These are phyloP conservation scores for Hydroisotoma schaefferi DNA, from an alignment of 2,888 invertebrate genomes.

Conservation along the genomic window DNA sequence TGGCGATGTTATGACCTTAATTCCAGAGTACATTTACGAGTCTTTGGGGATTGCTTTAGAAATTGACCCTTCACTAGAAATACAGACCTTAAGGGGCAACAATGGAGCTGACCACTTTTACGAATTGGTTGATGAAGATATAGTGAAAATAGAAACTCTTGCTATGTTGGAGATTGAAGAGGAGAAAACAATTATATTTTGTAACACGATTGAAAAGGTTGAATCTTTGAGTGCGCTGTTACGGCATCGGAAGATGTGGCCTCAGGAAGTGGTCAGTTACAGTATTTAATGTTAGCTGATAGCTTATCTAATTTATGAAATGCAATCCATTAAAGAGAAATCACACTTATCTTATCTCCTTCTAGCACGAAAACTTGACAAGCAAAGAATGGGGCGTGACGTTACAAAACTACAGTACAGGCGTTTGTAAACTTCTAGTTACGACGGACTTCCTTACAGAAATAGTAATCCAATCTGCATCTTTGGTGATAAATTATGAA, in stretches of 20 bases:
- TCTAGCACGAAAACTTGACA: conserved; percentile 28
- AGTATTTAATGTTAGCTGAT: not conserved
- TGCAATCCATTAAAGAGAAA: not conserved
- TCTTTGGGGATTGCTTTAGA: conserved; percentile 2
- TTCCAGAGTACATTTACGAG: conserved; percentile 14
- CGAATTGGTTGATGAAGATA: conserved; percentile 24
- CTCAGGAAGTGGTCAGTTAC: conserved; percentile 35
- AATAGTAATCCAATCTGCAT: conserved; percentile 21
- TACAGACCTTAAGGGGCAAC: not conserved
- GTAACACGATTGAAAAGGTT: conserved; percentile 24
- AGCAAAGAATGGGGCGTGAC: conserved; percentile 19
- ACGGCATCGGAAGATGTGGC: conserved; percentile 28
- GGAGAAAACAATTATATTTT: conserved; percentile 38
- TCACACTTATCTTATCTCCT: conserved; percentile 4
- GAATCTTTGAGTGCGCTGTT: conserved; percentile 33
- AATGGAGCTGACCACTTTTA: conserved; percentile 23
- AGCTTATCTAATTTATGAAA: conserved; percentile 2
- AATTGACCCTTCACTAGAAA: not conserved
- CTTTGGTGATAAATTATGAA: conserved; percentile 36
- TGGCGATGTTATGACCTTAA: not conserved
- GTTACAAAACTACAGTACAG: conserved; percentile 20
- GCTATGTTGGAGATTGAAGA: conserved; percentile 31
- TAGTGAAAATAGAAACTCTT: conserved; percentile 24
- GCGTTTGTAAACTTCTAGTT: conserved; percentile 26
- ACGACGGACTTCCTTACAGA: conserved; percentile 33